Evolutionary conservation across 2,888 invertebrate species (phyloP).

Genomic region (Meiosimyza platycephala): DNA sequence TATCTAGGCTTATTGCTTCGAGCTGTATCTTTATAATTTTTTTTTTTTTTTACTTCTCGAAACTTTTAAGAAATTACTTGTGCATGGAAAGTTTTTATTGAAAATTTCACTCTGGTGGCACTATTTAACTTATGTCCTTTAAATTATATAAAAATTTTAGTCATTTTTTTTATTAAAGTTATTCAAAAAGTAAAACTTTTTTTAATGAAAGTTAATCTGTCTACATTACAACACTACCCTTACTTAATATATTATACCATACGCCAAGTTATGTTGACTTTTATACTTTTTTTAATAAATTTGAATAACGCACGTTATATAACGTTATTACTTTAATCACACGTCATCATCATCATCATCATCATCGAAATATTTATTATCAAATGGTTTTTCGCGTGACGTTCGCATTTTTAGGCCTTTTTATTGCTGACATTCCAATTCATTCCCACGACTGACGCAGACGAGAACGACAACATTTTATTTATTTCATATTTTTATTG

Average conservation of each 20-base stretch:
- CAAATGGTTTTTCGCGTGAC: slow-evolving; percentile 64
- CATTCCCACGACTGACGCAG: slow-evolving; percentile 4
- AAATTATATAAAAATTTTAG: too few species aligned
- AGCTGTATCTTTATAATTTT: too few species aligned
- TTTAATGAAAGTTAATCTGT: too few species aligned
- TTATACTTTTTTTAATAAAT: neutral
- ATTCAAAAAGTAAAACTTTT: too few species aligned
- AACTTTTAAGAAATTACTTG: too few species aligned
- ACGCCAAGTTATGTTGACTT: neutral
- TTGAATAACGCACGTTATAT: slow-evolving; percentile 16
- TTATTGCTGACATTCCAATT: slow-evolving; percentile 33
- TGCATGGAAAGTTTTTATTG: too few species aligned
- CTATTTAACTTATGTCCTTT: too few species aligned
- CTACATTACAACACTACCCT: too few species aligned
- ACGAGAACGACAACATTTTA: slow-evolving; percentile 5
- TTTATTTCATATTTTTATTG: slow-evolving; percentile 50
- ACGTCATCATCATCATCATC: slow-evolving; percentile 30
- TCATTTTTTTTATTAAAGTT: too few species aligned
- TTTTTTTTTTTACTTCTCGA: too few species aligned
- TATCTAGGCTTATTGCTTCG: too few species aligned
- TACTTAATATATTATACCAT: neutral
- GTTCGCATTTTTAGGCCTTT: slow-evolving; percentile 55
- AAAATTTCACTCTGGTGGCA: too few species aligned
- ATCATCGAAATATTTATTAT: slow-evolving; percentile 49
- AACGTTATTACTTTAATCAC: slow-evolving; percentile 23